Evolutionary conservation across 92 coral and sea anemone genomes (phyloP), one percentile per base, ranked within the genome.

Genomic region (Porites rus): DNA sequence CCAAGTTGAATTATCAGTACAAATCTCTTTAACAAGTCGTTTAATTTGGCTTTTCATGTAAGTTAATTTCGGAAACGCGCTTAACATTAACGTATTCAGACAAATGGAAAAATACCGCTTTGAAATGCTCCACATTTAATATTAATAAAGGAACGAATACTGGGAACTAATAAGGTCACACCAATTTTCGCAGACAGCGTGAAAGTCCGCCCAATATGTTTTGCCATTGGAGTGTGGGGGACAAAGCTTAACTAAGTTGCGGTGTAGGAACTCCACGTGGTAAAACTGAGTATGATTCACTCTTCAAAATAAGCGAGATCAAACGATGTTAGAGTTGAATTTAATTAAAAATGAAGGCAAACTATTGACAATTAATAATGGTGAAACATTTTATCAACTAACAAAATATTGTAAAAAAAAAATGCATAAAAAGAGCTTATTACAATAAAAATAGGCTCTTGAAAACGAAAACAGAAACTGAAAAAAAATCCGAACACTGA

Each of bases 1-100:
- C 16, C 73, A 79, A 51, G 61, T 66, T 65, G 61, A 78, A 65
- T 65, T 64, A 78, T 10, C 53, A 38, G 46, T 38, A 38, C 46
- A 38, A 78, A 20, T 46, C 61, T 56, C 50, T 78, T 78, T 51
- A 77, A 79, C 74, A 79, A 79, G 65, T 51, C 59, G 14, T 79
- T 51, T 50, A 78, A 78, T 78, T 78, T 63, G 82, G 61, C 82
- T 46, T 79, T 79, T 50, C 62, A 16, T 56, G 73, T 66, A 66
- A 79, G 67, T 79, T 79, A 38, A 64, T 63, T 78, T 64, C 11
- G 17, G 79, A 21, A 51, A 76, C 12, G 67, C 21, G 20, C 46
- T 22, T 54, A 0, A 75, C 7, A 24, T 76, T 56, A 60, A 59
- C 13, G 22, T 16, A 31, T 7, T 1, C 61, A 13, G 63, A 62